These are phyloP conservation scores for Daboia siamensis DNA, from an alignment of 2,113 vertebrate species.

Conservation along the genomic window DNA sequence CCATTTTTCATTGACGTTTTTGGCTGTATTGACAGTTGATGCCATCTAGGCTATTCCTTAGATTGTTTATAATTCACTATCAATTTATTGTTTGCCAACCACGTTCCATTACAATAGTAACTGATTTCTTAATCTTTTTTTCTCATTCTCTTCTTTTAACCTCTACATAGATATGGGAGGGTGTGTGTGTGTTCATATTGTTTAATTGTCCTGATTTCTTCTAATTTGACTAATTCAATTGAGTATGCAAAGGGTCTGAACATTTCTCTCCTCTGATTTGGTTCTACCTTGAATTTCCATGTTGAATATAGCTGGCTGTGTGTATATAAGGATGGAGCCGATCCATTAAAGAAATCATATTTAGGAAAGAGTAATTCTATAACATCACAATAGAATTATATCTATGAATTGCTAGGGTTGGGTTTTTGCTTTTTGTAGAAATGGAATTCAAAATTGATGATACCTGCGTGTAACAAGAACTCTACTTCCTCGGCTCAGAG, in stretches of 20 bases:
- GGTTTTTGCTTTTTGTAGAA: slow-evolving; percentile 71
- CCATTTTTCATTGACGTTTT: not conserved
- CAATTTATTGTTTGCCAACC: not conserved
- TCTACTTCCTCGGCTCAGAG: not conserved
- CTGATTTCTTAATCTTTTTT: not conserved
- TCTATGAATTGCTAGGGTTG: not conserved
- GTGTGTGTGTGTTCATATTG: not conserved
- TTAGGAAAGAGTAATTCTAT: not conserved
- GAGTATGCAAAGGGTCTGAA: not conserved
- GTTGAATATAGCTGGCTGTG: too few species aligned
- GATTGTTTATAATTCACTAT: not conserved
- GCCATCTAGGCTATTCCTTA: not conserved
- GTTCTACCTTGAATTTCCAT: not conserved
- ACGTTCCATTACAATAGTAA: not conserved
- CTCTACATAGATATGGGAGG: not conserved
- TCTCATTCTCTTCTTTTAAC: not conserved
- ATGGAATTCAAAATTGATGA: slow-evolving; percentile 68
- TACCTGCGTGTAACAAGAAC: slow-evolving; percentile 53
- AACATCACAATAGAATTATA: not conserved
- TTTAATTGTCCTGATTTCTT: slow-evolving; percentile 18
- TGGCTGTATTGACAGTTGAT: not conserved
- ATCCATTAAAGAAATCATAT: not conserved
- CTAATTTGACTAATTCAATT: not conserved
- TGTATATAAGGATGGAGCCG: not conserved
- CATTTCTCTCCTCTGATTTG: not conserved